phyloP scores from a whole-genome alignment of 1,140 invertebrate species.

The Tetragnatha versicolor region DNA sequence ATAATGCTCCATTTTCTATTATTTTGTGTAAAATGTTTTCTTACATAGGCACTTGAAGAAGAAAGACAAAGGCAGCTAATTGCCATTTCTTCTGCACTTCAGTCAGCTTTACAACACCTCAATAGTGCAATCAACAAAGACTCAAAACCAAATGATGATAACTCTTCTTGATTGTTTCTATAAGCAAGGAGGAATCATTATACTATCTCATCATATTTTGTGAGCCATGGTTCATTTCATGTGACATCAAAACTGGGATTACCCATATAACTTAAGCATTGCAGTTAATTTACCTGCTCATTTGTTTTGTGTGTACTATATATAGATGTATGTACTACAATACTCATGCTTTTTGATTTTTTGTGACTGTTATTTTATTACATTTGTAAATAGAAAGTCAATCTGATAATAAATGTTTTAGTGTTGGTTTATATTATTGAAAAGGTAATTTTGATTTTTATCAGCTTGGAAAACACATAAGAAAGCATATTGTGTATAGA shows the following conservation, averaged over 20 bases:
- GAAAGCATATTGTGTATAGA: no score
- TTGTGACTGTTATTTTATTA: slow-evolving; percentile 43
- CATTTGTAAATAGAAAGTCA: slow-evolving; percentile 37
- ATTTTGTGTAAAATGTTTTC: not conserved
- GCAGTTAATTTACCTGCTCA: slow-evolving; percentile 12
- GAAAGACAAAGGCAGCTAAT: slow-evolving; percentile 42
- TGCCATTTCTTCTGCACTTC: slow-evolving; percentile 38
- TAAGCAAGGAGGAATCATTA: no score
- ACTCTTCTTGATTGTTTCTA: slow-evolving; percentile 39
- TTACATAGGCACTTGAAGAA: slow-evolving; percentile 37
- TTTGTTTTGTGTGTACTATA: slow-evolving; percentile 15
- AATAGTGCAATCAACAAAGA: slow-evolving; percentile 48
- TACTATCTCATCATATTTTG: no score
- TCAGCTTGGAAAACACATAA: no score
- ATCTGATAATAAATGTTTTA: slow-evolving; percentile 49
- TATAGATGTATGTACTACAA: slow-evolving; percentile 25
- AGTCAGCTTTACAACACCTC: slow-evolving; percentile 48
- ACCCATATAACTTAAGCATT: no score
- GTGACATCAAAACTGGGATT: no score
- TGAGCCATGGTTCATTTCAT: no score
- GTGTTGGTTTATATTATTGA: no score
- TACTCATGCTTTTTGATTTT: slow-evolving; percentile 3
- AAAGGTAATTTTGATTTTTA: no score
- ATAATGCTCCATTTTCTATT: no score
- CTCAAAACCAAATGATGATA: slow-evolving; percentile 30